phyloP scores from a whole-genome alignment of 2,888 invertebrate genomes.

The Callosobruchus maculatus region DNA sequence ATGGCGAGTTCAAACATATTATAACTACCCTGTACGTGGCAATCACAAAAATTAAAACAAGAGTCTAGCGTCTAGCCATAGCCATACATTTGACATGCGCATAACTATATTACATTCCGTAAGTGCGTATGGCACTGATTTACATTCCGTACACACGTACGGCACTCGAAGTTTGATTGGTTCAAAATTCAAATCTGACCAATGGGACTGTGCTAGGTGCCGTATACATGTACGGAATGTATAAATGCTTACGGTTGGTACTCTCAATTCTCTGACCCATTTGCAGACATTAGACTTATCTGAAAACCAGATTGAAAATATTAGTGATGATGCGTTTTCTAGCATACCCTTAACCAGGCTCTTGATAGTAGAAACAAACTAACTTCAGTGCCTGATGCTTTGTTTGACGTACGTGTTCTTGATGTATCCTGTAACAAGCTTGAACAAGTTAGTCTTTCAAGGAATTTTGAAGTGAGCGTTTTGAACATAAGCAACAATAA shows the following conservation, averaged over 20 bases:
- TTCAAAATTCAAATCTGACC: no score
- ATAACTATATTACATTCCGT: no score
- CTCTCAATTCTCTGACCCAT: conserved; percentile 7
- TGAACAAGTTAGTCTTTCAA: neutral
- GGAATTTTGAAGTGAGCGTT: neutral
- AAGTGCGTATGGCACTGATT: no score
- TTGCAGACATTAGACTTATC: conserved; percentile 7
- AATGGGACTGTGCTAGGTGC: no score
- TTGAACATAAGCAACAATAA: conserved; percentile 1
- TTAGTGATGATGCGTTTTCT: conserved; percentile 8
- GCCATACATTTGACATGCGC: no score
- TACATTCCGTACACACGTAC: no score
- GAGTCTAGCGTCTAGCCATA: no score
- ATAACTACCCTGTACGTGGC: no score
- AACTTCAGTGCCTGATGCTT: neutral
- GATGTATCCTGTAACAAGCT: conserved; percentile 5
- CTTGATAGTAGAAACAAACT: conserved; percentile 4
- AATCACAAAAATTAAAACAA: no score
- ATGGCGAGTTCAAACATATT: no score
- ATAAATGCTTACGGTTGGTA: conserved; percentile 3
- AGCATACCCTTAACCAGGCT: neutral
- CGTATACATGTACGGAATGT: no score
- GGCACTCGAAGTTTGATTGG: no score
- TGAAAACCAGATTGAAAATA: conserved; percentile 2
- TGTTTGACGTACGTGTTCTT: neutral